Percentiles rank a stretch among this genome's conserved stretches.
Conservation (phyloP, 2,888 invertebrate genomes). For the Heteromyza rotundicornis region DNA sequence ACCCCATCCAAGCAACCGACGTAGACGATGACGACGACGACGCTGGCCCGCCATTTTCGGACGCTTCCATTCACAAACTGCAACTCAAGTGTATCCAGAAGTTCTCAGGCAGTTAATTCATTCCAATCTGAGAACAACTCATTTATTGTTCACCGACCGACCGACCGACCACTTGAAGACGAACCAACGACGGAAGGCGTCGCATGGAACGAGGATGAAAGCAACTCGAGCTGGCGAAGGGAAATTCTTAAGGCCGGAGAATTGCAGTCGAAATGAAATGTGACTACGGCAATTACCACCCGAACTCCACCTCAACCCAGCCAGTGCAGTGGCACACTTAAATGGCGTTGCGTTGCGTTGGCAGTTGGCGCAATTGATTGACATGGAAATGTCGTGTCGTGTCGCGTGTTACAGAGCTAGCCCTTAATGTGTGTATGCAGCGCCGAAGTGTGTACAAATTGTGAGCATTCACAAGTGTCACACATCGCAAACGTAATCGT, state of each 20-base stretch:
- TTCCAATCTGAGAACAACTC: slow-evolving; percentile 2
- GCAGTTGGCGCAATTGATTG: slow-evolving; percentile 16
- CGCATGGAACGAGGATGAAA: no score
- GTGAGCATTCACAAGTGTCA: neutral
- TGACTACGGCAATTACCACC: neutral
- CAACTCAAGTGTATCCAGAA: slow-evolving; percentile 15
- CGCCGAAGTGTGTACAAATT: neutral
- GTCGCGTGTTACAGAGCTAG: neutral
- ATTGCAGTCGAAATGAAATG: neutral
- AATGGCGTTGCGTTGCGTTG: neutral
- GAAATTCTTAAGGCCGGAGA: no score
- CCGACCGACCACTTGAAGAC: neutral
- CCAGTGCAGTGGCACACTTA: no score
- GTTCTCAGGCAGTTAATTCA: neutral
- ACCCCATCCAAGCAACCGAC: slow-evolving; percentile 32
- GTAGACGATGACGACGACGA: slow-evolving; percentile 40
- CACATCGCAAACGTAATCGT: slow-evolving; percentile 15
- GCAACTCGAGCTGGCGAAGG: no score
- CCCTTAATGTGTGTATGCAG: neutral
- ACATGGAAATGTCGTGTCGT: slow-evolving; percentile 6
- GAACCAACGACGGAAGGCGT: neutral
- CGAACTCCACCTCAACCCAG: no score
- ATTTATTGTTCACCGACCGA: slow-evolving; percentile 3
- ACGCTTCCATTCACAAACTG: slow-evolving; percentile 5
- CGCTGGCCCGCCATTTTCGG: neutral